Evolutionary conservation across 1,140 invertebrate species (phyloP).

Genomic region (Sesamia nonagrioides): DNA sequence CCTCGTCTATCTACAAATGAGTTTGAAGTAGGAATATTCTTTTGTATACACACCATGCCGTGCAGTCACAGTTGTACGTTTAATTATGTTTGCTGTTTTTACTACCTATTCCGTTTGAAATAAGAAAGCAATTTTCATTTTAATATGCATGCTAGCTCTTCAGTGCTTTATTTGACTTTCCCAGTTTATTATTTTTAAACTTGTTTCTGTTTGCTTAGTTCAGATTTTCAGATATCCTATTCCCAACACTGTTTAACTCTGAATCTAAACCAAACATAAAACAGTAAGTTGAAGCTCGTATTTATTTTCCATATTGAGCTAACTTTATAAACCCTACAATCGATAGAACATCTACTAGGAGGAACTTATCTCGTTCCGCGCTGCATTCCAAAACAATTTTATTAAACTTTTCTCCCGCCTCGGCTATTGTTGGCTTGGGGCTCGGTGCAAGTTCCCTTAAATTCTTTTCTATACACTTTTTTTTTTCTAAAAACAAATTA

Average conservation of each 20-base stretch:
- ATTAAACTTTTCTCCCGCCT: conserved; percentile 78
- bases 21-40: conserved; percentile 82
- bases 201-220: conserved; percentile 16
- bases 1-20: conserved; percentile 82
- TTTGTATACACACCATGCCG: conserved; percentile 73
- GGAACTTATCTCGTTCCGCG: conserved; percentile 73
- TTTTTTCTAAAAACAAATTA: conserved; percentile 82
- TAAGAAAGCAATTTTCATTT: conserved; percentile 41
- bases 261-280: not conserved
- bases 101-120: conserved; percentile 43
- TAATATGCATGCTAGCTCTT: conserved; percentile 34
- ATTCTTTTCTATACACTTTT: conserved; percentile 76
- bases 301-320: conserved; percentile 43
- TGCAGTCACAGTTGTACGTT: conserved; percentile 62
- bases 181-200: conserved; percentile 12
- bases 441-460: conserved; percentile 74
- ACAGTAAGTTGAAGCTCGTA: not conserved
- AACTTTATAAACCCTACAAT: conserved; percentile 65
- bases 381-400: conserved; percentile 82
- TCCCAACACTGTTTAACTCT: not conserved
- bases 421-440: conserved; percentile 63
- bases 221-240: not conserved
- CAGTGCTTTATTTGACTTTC: not conserved
- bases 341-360: conserved; percentile 68
- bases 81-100: conserved; percentile 69